phyloP scores from a whole-genome alignment of 1,140 invertebrate species.

The Cotesia glomerata region DNA sequence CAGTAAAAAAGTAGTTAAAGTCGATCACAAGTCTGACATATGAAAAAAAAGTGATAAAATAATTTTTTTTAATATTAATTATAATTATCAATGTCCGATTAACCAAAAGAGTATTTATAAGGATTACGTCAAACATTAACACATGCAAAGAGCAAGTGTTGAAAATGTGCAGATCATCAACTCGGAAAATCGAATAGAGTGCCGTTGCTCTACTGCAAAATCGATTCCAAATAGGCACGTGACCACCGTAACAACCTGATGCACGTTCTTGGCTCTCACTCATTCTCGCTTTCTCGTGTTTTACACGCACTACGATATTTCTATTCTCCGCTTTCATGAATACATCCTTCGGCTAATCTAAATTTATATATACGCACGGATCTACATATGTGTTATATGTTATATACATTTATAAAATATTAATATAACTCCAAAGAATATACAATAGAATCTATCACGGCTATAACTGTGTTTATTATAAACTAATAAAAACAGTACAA shows the following conservation, averaged over 20 bases:
- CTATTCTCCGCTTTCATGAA: neutral
- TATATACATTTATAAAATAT: too few relatives aligned
- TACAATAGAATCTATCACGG: too few relatives aligned
- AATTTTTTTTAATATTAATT: too few relatives aligned
- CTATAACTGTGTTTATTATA: too few relatives aligned
- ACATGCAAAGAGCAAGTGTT: neutral
- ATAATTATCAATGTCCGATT: too few relatives aligned
- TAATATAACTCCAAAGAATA: too few relatives aligned
- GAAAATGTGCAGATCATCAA: neutral
- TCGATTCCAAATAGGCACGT: constrained; percentile 14
- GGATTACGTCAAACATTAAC: too few relatives aligned
- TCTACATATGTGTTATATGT: neutral
- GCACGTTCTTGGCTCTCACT: constrained; percentile 20
- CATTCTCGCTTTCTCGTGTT: neutral
- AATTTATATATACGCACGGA: neutral
- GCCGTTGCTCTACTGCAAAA: neutral
- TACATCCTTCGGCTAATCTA: neutral
- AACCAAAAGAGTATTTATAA: neutral
- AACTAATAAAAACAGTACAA: too few relatives aligned
- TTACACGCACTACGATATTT: neutral
- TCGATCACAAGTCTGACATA: too few relatives aligned
- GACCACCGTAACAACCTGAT: constrained; percentile 33
- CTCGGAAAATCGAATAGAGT: neutral
- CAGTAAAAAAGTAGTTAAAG: too few relatives aligned
- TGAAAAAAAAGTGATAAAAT: too few relatives aligned